phyloP scores from a whole-genome alignment of 2,797 vertebrate species.

The Pseudotriccus pelzelni region DNA sequence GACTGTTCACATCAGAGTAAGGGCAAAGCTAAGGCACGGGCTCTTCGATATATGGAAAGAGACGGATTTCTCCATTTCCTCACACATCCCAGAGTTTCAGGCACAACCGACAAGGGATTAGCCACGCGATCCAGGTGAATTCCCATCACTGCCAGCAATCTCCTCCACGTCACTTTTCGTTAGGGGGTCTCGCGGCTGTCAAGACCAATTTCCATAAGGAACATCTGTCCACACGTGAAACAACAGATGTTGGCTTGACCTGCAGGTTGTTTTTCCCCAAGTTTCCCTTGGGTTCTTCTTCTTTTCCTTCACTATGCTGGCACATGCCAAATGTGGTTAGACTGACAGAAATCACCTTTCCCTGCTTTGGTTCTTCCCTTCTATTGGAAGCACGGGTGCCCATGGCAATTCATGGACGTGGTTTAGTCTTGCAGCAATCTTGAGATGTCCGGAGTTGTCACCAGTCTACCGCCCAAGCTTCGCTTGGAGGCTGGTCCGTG shows the following conservation, averaged over 20 bases:
- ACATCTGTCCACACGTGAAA: neutral
- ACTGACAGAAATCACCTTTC: neutral
- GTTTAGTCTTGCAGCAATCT: neutral
- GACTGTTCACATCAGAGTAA: rapidly evolving
- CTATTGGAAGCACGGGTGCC: rapidly evolving
- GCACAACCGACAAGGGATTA: too few species aligned
- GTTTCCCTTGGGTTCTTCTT: neutral
- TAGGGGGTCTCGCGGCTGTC: neutral
- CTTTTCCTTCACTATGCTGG: rapidly evolving
- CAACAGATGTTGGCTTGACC: neutral
- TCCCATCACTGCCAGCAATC: neutral
- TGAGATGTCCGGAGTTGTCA: neutral
- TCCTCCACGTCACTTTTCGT: neutral
- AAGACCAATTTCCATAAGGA: neutral
- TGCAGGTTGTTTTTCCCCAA: neutral
- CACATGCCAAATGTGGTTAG: neutral
- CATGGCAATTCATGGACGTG: neutral
- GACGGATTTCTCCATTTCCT: neutral
- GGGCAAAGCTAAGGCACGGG: neutral
- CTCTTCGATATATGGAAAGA: neutral
- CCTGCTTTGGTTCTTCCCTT: neutral
- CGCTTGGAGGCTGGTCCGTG: neutral
- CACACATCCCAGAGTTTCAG: rapidly evolving
- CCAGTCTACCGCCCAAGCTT: neutral
- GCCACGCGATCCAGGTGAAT: rapidly evolving